phyloP scores from a whole-genome alignment of 2,113 vertebrate genomes.

The Erpornis zantholeuca region DNA sequence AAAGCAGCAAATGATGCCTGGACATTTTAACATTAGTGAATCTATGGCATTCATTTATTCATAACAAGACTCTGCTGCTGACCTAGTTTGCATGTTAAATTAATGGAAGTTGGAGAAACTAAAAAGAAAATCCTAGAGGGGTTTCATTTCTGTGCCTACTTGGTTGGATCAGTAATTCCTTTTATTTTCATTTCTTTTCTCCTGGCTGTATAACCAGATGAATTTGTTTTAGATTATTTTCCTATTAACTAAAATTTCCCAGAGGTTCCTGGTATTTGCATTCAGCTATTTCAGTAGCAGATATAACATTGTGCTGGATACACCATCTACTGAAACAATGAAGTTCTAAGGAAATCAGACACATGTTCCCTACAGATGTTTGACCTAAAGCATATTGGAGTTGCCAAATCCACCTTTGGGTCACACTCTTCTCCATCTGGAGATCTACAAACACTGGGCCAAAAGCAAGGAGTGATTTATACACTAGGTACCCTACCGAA shows the following conservation, averaged over 20 bases:
- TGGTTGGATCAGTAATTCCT: conserved; percentile 33
- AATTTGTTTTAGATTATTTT: conserved; percentile 68
- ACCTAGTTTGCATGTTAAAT: conserved; percentile 7
- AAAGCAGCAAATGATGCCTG: background rate
- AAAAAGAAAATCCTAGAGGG: conserved; percentile 34
- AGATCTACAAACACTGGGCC: background rate
- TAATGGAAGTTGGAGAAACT: conserved; percentile 25
- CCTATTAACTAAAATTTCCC: conserved; percentile 66
- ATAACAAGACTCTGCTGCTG: background rate
- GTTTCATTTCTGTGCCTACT: conserved; percentile 48
- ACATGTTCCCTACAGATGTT: conserved; percentile 53
- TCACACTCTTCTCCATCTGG: conserved; percentile 39
- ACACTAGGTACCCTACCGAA: background rate
- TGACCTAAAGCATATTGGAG: background rate
- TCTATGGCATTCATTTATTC: background rate
- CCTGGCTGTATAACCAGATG: conserved; percentile 11
- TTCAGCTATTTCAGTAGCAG: conserved; percentile 57
- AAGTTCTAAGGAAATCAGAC: conserved; percentile 33
- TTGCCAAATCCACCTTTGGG: conserved; percentile 47
- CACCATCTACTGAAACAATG: conserved; percentile 31
- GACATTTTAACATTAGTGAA: background rate
- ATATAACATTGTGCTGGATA: conserved; percentile 33
- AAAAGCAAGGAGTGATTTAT: conserved; percentile 14
- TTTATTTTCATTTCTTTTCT: conserved; percentile 51
- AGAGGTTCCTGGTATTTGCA: conserved; percentile 59